phyloP scores from a whole-genome alignment of 1,140 invertebrate species.

The Drosophila pectinifera region DNA sequence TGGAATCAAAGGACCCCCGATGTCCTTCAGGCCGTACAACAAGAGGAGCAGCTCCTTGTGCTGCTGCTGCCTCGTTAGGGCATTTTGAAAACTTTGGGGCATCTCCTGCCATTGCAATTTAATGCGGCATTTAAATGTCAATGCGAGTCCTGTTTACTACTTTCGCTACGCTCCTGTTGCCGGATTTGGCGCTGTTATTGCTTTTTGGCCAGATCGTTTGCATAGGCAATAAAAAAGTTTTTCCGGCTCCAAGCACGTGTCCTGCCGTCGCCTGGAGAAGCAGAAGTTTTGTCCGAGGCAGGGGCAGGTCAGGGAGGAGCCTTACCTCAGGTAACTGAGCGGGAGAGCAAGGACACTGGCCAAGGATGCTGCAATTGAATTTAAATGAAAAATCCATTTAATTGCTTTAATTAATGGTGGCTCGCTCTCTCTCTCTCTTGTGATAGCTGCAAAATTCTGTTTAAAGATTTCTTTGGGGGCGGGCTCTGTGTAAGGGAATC shows the following conservation, averaged over 20 bases:
- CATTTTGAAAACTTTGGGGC: slow-evolving; percentile 25
- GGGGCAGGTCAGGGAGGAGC: too few species aligned
- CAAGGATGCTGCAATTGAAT: slow-evolving; percentile 61
- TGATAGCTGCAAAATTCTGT: neutral
- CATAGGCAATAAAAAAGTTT: slow-evolving; percentile 67
- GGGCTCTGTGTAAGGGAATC: slow-evolving; percentile 52
- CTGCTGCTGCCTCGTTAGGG: neutral
- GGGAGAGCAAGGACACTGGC: neutral
- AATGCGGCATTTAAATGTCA: slow-evolving; percentile 66
- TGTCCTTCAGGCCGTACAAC: neutral
- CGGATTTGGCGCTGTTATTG: slow-evolving; percentile 12
- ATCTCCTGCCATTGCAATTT: slow-evolving; percentile 46
- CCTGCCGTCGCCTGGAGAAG: neutral
- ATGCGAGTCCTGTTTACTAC: slow-evolving; percentile 24
- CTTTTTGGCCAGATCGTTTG: slow-evolving; percentile 60
- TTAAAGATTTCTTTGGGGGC: slow-evolving; percentile 9
- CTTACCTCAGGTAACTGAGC: too few species aligned
- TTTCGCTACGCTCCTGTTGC: slow-evolving; percentile 11
- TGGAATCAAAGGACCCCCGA: neutral
- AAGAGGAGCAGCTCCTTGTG: neutral
- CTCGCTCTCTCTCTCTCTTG: slow-evolving; percentile 5
- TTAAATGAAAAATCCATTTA: slow-evolving; percentile 72
- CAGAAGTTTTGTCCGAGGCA: neutral
- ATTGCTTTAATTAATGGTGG: slow-evolving; percentile 76
- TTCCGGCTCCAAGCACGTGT: slow-evolving; percentile 14